Conservation (phyloP, 2,888 invertebrate genomes). For the Allophyes oxyacanthae region DNA sequence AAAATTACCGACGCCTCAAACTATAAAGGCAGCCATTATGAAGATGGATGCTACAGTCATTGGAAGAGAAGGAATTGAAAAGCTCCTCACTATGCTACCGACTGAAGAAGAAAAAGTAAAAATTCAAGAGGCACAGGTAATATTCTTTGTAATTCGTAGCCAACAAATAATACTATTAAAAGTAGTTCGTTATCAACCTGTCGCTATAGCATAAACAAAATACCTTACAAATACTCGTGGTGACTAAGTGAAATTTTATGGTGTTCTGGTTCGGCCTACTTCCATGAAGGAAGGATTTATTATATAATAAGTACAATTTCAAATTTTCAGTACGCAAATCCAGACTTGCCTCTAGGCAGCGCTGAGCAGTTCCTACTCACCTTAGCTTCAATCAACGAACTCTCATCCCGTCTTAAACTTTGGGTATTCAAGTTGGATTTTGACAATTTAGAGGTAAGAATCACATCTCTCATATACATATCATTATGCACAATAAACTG, state of each 20-base stretch:
- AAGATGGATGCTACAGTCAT: constrained; percentile 99
- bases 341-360: constrained; percentile 96
- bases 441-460: constrained; percentile 96
- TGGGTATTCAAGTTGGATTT: constrained; percentile 99
- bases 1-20: constrained; percentile 98
- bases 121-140: constrained; percentile 97
- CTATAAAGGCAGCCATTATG: constrained; percentile 99
- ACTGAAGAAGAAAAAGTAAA: constrained; percentile 98
- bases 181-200: no score
- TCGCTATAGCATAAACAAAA: no score
- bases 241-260: no score
- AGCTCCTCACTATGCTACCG: constrained; percentile 98
- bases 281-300: no score
- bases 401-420: constrained; percentile 97
- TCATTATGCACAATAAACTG: no score
- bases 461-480: no score
- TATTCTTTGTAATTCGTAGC: no score
- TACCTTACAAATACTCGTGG: no score
- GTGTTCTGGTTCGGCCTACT: no score
- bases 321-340: constrained; percentile 92
- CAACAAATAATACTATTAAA: no score
- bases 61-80: constrained; percentile 99
- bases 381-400: constrained; percentile 97
- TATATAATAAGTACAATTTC: not conserved
- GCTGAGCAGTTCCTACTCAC: constrained; percentile 99